Percentiles rank a stretch among this genome's conserved stretches.
Conservation (phyloP, 2,113 vertebrate species). For the Fulmarus glacialis region DNA sequence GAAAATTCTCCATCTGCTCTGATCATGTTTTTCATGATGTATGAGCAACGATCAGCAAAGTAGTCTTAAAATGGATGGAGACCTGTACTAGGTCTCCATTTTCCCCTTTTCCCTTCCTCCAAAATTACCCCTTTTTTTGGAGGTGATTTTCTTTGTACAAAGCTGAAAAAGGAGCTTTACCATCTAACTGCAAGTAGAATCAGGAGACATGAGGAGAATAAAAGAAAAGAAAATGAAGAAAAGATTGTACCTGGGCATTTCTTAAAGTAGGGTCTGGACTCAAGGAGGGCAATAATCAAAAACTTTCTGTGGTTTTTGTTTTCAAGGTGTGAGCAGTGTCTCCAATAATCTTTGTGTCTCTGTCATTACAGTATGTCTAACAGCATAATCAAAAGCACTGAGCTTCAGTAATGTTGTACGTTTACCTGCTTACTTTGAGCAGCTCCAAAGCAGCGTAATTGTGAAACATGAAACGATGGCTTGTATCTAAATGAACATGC, state of each 20-base stretch:
- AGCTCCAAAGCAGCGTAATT: neutral
- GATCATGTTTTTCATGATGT: neutral
- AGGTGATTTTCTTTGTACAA: neutral
- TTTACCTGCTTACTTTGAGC: neutral
- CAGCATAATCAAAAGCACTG: neutral
- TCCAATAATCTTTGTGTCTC: neutral
- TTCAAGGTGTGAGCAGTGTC: neutral
- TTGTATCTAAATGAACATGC: slow-evolving; percentile 1
- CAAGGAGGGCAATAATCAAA: neutral
- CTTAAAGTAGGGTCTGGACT: neutral
- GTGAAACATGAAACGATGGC: slow-evolving; percentile 33
- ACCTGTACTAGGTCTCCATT: neutral
- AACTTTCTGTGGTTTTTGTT: neutral
- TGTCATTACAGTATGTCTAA: neutral
- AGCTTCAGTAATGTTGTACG: neutral
- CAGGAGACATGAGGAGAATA: neutral
- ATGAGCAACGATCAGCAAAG: neutral
- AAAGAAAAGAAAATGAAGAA: neutral
- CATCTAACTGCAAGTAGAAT: neutral
- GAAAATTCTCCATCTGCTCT: neutral
- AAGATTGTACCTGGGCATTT: neutral
- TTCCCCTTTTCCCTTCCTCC: neutral
- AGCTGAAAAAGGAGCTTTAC: neutral
- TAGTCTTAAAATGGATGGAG: neutral
- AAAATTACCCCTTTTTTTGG: neutral